A percentile compares a stretch with the other conserved stretches of the same genome.
These are phyloP conservation scores for Pterobdella sp. DNA, from an alignment of 2,888 invertebrate species.

Conservation along the genomic window DNA sequence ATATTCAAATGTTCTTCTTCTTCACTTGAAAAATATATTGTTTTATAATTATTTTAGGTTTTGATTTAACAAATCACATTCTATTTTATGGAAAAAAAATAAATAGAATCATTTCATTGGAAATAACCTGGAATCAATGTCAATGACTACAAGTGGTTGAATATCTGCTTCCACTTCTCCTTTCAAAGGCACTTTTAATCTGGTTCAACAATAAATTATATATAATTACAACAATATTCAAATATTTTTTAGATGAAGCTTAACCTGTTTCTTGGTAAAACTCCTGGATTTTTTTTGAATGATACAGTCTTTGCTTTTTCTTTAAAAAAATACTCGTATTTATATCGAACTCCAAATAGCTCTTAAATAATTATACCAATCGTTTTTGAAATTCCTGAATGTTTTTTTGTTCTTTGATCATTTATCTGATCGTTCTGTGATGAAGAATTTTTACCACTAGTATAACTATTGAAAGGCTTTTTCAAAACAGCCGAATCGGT, in stretches of 20 bases:
- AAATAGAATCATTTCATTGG: slow-evolving; percentile 2
- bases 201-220: not conserved
- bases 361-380: not conserved
- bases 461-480: not conserved
- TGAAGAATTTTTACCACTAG: not conserved
- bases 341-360: not conserved
- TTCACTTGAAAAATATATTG: not conserved
- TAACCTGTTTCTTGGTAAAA: slow-evolving; percentile 7
- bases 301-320: slow-evolving; percentile 1
- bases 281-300: not conserved
- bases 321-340: not conserved
- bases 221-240: not conserved
- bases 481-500: not conserved
- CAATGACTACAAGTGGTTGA: slow-evolving; percentile 39
- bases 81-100: not conserved
- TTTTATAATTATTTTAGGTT: not conserved
- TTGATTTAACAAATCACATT: not conserved
- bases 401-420: not conserved
- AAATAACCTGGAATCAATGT: slow-evolving; percentile 37
- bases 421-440: not conserved
- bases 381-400: not conserved
- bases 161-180: slow-evolving; percentile 31
- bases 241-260: not conserved
- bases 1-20: not conserved
- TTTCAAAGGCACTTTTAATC: not conserved